Evolutionary conservation across 2,888 invertebrate species (phyloP).

Genomic region (Pterostichus madidus): DNA sequence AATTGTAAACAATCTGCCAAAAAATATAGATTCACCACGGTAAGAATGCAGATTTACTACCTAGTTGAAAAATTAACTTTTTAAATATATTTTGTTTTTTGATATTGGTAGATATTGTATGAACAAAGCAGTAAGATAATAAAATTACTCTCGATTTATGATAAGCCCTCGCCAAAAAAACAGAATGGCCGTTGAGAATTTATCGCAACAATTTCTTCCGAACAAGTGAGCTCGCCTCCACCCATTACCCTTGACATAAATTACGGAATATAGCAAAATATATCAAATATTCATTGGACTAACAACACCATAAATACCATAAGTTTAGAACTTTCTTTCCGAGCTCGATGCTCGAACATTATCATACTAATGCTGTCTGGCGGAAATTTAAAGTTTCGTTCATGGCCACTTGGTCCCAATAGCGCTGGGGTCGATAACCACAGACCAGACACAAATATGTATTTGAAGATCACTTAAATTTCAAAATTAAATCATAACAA

Average conservation of each 20-base stretch:
- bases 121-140: not conserved
- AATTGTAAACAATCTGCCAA: too few species aligned
- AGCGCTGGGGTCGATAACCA: slow-evolving; percentile 15
- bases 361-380: slow-evolving; percentile 31
- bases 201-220: slow-evolving; percentile 39
- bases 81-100: too few species aligned
- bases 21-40: too few species aligned
- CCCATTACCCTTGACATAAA: slow-evolving; percentile 21
- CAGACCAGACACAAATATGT: slow-evolving; percentile 1
- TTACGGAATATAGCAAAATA: slow-evolving; percentile 21
- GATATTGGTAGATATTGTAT: too few species aligned
- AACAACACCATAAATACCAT: slow-evolving; percentile 20
- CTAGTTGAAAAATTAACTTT: too few species aligned
- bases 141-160: slow-evolving; percentile 20
- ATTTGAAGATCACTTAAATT: not conserved
- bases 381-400: not conserved
- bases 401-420: not conserved
- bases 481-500: too few species aligned
- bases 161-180: slow-evolving; percentile 2
- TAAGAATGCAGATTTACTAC: too few species aligned
- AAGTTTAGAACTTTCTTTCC: slow-evolving; percentile 14
- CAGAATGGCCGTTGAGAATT: slow-evolving; percentile 8
- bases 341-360: not conserved
- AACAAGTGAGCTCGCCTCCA: slow-evolving; percentile 21
- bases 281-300: slow-evolving; percentile 38